These are phyloP conservation scores for Seira sanloemensis DNA, from an alignment of 2,888 invertebrate species.

Conservation along the genomic window DNA sequence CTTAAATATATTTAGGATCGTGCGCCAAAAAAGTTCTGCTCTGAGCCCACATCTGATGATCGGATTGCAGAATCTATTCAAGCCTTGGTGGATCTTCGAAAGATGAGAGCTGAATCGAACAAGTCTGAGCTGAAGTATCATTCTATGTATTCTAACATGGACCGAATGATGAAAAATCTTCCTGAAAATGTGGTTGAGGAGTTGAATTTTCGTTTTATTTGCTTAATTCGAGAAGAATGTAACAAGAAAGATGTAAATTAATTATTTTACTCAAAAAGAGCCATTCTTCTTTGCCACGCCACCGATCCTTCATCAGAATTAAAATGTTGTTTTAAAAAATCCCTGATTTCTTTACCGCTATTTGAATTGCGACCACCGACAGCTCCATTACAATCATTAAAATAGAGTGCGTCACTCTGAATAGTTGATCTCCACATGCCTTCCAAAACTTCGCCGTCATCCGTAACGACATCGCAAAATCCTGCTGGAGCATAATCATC, in stretches of 20 bases:
- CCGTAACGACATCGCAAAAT: conserved; percentile 22
- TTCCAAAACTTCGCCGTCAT: conserved; percentile 16
- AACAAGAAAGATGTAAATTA: no score
- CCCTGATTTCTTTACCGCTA: neutral
- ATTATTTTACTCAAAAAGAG: conserved; percentile 7
- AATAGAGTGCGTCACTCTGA: neutral
- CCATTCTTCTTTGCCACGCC: conserved; percentile 13
- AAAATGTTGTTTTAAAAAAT: conserved; percentile 27
- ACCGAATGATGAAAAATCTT: conserved; percentile 44
- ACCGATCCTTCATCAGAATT: conserved; percentile 19
- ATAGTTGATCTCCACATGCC: conserved; percentile 1
- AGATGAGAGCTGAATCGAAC: neutral
- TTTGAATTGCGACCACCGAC: neutral
- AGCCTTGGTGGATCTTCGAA: neutral
- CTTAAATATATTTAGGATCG: neutral
- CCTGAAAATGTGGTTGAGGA: conserved; percentile 29
- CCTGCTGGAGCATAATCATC: conserved; percentile 36
- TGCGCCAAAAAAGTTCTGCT: neutral
- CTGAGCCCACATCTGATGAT: neutral
- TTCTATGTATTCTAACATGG: conserved; percentile 38
- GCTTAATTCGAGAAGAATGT: neutral
- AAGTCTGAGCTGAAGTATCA: conserved; percentile 10
- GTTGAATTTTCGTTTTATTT: conserved; percentile 38
- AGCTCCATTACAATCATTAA: neutral
- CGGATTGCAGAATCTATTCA: neutral